Evolutionary conservation across 37 sponge, comb jelly and placozoan species (phyloP).

Genomic region (Chondrosia reniformis): DNA sequence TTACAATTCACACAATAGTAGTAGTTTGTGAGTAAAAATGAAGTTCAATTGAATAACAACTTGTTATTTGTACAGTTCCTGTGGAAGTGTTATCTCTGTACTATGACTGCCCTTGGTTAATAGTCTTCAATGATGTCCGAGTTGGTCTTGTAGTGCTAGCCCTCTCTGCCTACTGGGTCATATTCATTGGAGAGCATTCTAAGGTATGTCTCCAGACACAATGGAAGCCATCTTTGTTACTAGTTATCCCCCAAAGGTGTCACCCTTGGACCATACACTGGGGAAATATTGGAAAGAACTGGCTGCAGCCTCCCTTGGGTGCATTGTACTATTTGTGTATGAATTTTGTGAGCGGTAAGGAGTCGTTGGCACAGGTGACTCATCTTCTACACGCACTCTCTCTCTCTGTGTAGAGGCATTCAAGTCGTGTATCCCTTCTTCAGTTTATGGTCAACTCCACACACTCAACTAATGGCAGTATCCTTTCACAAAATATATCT

Average conservation of each 20-base stretch:
- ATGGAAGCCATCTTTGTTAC: neutral
- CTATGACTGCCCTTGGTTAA: slow-evolving; percentile 62
- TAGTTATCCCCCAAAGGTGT: slow-evolving; percentile 21
- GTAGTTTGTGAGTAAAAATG: neutral
- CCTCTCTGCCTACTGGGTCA: slow-evolving; percentile 61
- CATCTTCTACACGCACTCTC: slow-evolving; percentile 32
- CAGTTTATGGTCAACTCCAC: slow-evolving; percentile 50
- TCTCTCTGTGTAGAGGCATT: slow-evolving; percentile 28
- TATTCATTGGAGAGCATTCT: slow-evolving; percentile 62
- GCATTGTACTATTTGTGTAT: slow-evolving; percentile 54
- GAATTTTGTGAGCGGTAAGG: slow-evolving; percentile 80
- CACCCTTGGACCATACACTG: neutral
- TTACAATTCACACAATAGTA: too few species aligned
- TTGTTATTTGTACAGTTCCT: slow-evolving; percentile 36
- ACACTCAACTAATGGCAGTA: slow-evolving; percentile 48
- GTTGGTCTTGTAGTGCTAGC: slow-evolving; percentile 54
- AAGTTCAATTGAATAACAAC: neutral
- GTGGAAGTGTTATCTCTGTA: slow-evolving; percentile 49
- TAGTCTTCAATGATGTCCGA: slow-evolving; percentile 66
- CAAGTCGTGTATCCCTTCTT: slow-evolving; percentile 41
- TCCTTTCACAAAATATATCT: slow-evolving; percentile 5
- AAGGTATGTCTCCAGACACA: neutral
- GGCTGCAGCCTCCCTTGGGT: slow-evolving; percentile 25
- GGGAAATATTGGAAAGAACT: slow-evolving; percentile 66
- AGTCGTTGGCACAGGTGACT: slow-evolving; percentile 14